A percentile compares a stretch with the other conserved stretches of the same genome.
These are phyloP conservation scores for Entomobrya multifasciata DNA, from an alignment of 2,888 invertebrate species.

Conservation along the genomic window DNA sequence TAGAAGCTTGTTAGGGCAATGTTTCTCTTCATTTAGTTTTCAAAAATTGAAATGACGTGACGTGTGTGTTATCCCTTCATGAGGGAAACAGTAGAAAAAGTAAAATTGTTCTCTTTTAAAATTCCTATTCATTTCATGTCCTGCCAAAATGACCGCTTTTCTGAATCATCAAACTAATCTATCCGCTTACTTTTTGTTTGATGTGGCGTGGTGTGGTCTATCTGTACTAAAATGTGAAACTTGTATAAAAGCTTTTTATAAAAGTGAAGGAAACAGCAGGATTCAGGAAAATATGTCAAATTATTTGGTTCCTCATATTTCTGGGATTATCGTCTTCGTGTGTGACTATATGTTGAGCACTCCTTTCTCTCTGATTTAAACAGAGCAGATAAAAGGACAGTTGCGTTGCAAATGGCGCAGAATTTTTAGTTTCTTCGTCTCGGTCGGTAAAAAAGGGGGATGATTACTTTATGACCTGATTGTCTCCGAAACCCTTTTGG, in stretches of 20 bases:
- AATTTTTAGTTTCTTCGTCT: too few species aligned
- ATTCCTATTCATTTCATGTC: too few species aligned
- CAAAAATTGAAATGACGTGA: not conserved
- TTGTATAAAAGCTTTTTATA: not conserved
- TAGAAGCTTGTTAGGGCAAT: constrained; percentile 1
- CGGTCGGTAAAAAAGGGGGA: constrained; percentile 35
- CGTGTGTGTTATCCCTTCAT: too few species aligned
- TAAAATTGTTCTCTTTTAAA: too few species aligned
- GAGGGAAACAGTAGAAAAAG: too few species aligned
- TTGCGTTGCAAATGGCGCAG: too few species aligned
- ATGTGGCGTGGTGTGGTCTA: constrained; percentile 13
- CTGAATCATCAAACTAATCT: not conserved
- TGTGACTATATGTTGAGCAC: too few species aligned
- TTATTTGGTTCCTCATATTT: constrained; percentile 62
- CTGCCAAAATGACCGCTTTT: not conserved
- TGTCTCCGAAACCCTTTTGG: constrained; percentile 44
- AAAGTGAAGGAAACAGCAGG: constrained; percentile 35
- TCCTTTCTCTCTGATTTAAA: not conserved
- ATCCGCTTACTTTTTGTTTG: too few species aligned
- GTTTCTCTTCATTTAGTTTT: constrained; percentile 1
- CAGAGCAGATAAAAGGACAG: too few species aligned
- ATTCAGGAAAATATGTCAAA: constrained; percentile 68
- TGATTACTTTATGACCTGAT: constrained; percentile 71
- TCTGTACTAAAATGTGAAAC: too few species aligned
- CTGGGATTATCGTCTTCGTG: constrained; percentile 13